Evolutionary conservation across 2,888 invertebrate species (phyloP).

Genomic region (Leistus spinibarbis): DNA sequence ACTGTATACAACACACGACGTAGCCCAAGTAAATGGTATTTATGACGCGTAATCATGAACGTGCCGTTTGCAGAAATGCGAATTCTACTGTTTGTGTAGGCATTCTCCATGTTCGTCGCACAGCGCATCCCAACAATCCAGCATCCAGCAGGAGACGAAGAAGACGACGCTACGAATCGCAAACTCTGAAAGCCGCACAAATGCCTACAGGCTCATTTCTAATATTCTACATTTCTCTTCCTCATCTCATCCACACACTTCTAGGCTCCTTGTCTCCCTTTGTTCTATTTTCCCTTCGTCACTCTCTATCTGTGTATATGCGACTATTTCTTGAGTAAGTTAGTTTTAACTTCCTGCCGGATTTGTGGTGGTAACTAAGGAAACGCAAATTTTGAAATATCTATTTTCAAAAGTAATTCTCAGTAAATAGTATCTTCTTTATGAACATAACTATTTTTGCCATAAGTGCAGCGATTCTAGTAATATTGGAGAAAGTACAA

Average conservation of each 20-base stretch:
- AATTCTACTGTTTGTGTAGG: constrained; percentile 16
- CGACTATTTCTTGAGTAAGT: no score
- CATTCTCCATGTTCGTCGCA: no score
- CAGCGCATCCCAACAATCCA: not conserved
- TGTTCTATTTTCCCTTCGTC: not conserved
- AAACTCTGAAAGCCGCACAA: not conserved
- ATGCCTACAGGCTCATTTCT: not conserved
- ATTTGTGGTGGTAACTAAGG: no score
- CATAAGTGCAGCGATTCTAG: no score
- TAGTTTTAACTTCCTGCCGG: no score
- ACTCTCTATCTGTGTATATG: no score
- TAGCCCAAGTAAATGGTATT: constrained; percentile 3
- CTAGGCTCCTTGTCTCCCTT: not conserved
- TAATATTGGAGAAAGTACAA: no score
- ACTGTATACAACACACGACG: not conserved
- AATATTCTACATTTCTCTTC: not conserved
- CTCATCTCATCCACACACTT: not conserved
- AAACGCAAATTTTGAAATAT: no score
- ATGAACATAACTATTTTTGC: no score
- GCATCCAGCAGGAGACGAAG: not conserved
- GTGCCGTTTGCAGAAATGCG: constrained; percentile 25
- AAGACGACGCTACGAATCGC: not conserved
- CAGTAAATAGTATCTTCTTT: no score
- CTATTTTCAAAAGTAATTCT: no score
- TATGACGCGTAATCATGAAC: constrained; percentile 22